A percentile compares a stretch with the other conserved stretches of the same genome.
These are phyloP conservation scores for Synanthedon formicaeformis DNA, from an alignment of 2,888 invertebrate genomes.

Conservation along the genomic window DNA sequence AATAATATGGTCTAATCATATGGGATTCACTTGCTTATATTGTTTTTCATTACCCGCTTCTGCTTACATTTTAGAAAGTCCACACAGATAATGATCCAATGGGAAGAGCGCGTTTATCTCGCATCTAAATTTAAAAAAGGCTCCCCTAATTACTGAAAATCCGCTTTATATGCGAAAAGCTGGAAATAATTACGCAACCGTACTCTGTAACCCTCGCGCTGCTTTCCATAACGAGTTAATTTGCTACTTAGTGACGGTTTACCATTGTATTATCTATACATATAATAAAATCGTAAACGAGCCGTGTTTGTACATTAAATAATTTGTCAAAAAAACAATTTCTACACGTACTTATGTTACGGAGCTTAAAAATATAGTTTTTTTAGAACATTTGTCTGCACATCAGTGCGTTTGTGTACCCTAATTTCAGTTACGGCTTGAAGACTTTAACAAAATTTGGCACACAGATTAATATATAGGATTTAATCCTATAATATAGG, in stretches of 20 bases:
- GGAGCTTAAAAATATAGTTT: no score
- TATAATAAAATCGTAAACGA: background rate
- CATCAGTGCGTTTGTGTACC: no score
- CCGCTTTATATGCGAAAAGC: slow-evolving; percentile 15
- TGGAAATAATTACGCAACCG: slow-evolving; percentile 15
- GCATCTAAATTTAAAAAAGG: slow-evolving; percentile 26
- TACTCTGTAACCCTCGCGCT: slow-evolving; percentile 1
- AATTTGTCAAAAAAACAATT: no score
- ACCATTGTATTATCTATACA: background rate
- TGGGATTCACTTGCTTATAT: no score
- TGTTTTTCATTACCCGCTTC: background rate
- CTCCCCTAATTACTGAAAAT: slow-evolving; percentile 15
- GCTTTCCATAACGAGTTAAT: background rate
- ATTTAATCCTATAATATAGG: no score
- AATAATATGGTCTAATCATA: no score
- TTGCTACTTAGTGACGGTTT: background rate
- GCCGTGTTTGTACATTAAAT: no score
- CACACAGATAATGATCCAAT: slow-evolving; percentile 19
- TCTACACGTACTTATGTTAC: no score
- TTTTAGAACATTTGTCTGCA: no score
- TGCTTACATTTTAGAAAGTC: background rate
- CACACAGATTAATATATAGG: no score
- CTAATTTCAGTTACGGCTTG: no score
- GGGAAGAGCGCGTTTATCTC: slow-evolving; percentile 20
- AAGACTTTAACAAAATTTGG: no score